These are phyloP conservation scores for Sebastes paucispinis DNA, from an alignment of 2,797 vertebrate genomes.

Conservation along the genomic window DNA sequence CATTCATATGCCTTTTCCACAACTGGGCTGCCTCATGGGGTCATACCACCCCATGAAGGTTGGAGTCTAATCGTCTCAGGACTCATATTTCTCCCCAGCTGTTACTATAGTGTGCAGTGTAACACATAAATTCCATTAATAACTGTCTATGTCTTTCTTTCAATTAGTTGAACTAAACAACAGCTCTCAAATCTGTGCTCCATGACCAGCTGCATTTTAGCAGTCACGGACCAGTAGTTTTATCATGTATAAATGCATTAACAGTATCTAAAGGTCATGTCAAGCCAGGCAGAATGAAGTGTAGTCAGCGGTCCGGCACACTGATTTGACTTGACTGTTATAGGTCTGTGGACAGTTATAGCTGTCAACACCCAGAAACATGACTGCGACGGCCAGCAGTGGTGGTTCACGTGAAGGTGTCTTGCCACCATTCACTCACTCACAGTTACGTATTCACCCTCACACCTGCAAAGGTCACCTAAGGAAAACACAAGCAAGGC, in stretches of 20 bases:
- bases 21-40: not conserved
- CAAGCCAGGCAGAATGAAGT: conserved; percentile 44
- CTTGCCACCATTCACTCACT: conserved; percentile 5
- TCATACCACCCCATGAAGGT: not conserved
- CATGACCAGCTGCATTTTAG: conserved; percentile 34
- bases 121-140: conserved; percentile 13
- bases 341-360: conserved; percentile 24
- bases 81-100: not conserved
- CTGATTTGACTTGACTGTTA: conserved; percentile 54
- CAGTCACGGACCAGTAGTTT: conserved; percentile 49
- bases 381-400: conserved; percentile 26
- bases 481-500: conserved; percentile 60
- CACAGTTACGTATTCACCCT: conserved; percentile 33
- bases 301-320: conserved; percentile 35
- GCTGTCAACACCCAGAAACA: conserved; percentile 57
- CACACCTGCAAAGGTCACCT: conserved; percentile 57
- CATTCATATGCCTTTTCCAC: too few relatives aligned
- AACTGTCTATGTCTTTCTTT: conserved; percentile 11
- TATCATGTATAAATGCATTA: conserved; percentile 53
- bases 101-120: not conserved
- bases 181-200: conserved; percentile 39
- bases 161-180: conserved; percentile 30
- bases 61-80: not conserved
- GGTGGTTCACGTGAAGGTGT: conserved; percentile 23
- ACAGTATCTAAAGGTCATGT: conserved; percentile 63